Evolutionary conservation across 2,888 invertebrate genomes (phyloP).

Genomic region (Zygaena filipendulae): DNA sequence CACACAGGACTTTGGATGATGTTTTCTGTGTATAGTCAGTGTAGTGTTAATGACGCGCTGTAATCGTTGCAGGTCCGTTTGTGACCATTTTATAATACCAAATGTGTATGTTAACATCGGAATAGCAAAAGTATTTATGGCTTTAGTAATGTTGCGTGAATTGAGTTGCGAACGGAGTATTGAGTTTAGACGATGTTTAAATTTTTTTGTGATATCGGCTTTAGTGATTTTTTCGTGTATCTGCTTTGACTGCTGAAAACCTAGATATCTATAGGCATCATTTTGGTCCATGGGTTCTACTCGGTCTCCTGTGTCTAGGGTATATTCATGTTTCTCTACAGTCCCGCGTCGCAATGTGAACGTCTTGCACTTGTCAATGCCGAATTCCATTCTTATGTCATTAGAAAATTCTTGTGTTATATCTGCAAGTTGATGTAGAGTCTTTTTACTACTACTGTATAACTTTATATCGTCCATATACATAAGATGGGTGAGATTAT

Average conservation of each 20-base stretch:
- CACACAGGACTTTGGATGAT: slow-evolving; percentile 13
- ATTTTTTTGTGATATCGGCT: slow-evolving; percentile 5
- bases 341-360: background rate
- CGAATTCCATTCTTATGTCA: slow-evolving; percentile 6
- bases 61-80: slow-evolving; percentile 1
- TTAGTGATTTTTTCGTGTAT: slow-evolving; percentile 5
- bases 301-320: background rate
- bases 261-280: slow-evolving; percentile 7
- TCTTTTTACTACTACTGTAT: background rate
- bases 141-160: slow-evolving; percentile 4
- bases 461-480: slow-evolving; percentile 8
- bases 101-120: slow-evolving; percentile 6
- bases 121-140: slow-evolving; percentile 5
- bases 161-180: slow-evolving; percentile 4
- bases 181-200: slow-evolving; percentile 1
- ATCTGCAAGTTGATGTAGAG: slow-evolving; percentile 1
- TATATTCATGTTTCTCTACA: slow-evolving; percentile 3
- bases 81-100: slow-evolving; percentile 5
- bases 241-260: slow-evolving; percentile 5
- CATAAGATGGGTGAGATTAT: slow-evolving; percentile 1
- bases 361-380: slow-evolving; percentile 7
- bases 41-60: slow-evolving; percentile 3
- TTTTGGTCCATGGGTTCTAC: slow-evolving; percentile 3
- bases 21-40: slow-evolving; percentile 11
- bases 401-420: slow-evolving; percentile 6